Percentiles rank a stretch among this genome's conserved stretches.
Conservation (phyloP, 2,113 vertebrate genomes). For the Halcyon malimbica region DNA sequence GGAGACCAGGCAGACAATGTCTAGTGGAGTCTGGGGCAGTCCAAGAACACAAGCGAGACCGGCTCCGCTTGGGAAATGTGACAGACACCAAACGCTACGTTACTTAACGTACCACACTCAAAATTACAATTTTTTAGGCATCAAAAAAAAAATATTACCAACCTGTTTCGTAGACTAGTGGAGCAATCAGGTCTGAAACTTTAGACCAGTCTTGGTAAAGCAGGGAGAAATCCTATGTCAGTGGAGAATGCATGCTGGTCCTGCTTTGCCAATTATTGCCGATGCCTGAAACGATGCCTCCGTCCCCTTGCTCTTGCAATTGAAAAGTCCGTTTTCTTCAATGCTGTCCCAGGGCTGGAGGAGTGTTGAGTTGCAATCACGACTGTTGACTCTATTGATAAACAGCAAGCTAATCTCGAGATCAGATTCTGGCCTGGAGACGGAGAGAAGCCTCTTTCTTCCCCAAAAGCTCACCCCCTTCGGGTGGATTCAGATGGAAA, state of each 20-base stretch:
- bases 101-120: not conserved
- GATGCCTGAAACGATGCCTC: constrained; percentile 65
- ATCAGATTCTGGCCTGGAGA: constrained; percentile 75
- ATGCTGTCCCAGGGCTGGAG: constrained; percentile 25
- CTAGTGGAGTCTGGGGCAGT: not conserved
- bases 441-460: constrained; percentile 73
- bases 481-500: constrained; percentile 83
- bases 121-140: not conserved
- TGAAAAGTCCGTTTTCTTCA: constrained; percentile 66
- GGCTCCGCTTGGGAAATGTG: not conserved
- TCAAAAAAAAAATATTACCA: constrained; percentile 53
- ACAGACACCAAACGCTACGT: not conserved
- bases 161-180: constrained; percentile 73
- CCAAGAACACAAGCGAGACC: not conserved
- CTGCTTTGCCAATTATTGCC: constrained; percentile 56
- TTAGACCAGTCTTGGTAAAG: constrained; percentile 46
- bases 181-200: constrained; percentile 53
- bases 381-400: constrained; percentile 74
- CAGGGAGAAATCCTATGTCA: constrained; percentile 65
- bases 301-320: constrained; percentile 43
- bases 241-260: constrained; percentile 61
- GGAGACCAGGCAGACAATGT: not conserved
- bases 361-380: constrained; percentile 71
- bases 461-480: constrained; percentile 78
- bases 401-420: constrained; percentile 74